These are phyloP conservation scores for Ptychoptera contaminata DNA, from an alignment of 2,888 invertebrate genomes.

Conservation along the genomic window DNA sequence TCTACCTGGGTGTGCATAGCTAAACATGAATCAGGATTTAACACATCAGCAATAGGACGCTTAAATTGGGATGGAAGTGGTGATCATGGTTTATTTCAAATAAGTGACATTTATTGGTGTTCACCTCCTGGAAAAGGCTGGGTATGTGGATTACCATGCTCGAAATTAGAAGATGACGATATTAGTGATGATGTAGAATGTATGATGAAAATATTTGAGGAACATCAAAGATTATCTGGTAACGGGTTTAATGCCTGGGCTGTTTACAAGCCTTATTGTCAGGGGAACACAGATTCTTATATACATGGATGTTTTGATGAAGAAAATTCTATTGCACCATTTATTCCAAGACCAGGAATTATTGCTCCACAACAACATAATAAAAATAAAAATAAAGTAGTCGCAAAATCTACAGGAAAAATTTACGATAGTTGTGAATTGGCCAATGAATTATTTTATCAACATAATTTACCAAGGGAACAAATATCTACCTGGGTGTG, in stretches of 20 bases:
- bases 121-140: constrained; percentile 34
- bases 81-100: constrained; percentile 60
- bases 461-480: constrained; percentile 36
- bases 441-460: constrained; percentile 39
- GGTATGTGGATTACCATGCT: constrained; percentile 45
- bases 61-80: constrained; percentile 38
- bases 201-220: constrained; percentile 46
- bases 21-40: constrained; percentile 46
- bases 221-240: constrained; percentile 49
- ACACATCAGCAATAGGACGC: constrained; percentile 41
- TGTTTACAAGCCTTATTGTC: background rate
- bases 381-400: background rate
- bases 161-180: constrained; percentile 47
- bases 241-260: constrained; percentile 47
- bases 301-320: constrained; percentile 25
- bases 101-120: constrained; percentile 59
- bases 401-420: constrained; percentile 20
- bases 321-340: background rate
- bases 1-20: constrained; percentile 52
- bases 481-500: constrained; percentile 49
- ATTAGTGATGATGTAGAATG: constrained; percentile 55
- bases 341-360: background rate
- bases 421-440: constrained; percentile 55
- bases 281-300: background rate
- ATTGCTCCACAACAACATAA: background rate